These are phyloP conservation scores for Sphaeridia pumilis DNA, from an alignment of 2,888 invertebrate genomes.

Conservation along the genomic window DNA sequence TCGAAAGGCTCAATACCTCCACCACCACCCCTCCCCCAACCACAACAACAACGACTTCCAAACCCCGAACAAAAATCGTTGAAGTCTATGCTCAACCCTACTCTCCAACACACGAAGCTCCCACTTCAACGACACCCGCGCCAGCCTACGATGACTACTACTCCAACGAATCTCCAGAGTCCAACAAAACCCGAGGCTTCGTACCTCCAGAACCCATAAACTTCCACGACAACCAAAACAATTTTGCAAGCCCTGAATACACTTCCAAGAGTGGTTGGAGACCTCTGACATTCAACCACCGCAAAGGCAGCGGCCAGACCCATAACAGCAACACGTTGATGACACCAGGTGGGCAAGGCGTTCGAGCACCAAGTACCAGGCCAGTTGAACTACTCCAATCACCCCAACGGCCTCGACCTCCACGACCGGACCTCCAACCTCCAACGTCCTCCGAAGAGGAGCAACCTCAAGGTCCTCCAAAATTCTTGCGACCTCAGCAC, in stretches of 20 bases:
- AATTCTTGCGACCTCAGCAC: constrained; percentile 16
- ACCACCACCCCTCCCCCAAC: not conserved
- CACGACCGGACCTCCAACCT: not conserved
- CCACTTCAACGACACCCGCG: not conserved
- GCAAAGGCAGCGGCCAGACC: not conserved
- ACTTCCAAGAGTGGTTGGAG: constrained; percentile 32
- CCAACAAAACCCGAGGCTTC: constrained; percentile 19
- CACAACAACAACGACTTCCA: constrained; percentile 4
- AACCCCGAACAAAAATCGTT: constrained; percentile 15
- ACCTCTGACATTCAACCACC: constrained; percentile 22
- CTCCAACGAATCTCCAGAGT: not conserved
- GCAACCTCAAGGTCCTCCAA: constrained; percentile 14
- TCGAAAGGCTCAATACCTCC: not conserved
- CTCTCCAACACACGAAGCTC: not conserved
- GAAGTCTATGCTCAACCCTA: constrained; percentile 17
- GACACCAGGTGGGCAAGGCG: not conserved
- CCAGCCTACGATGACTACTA: constrained; percentile 2
- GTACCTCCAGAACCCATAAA: constrained; percentile 24
- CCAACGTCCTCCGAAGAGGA: not conserved
- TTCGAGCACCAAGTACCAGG: not conserved
- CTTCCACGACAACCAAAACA: constrained; percentile 31
- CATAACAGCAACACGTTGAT: constrained; percentile 1
- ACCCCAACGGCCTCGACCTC: not conserved
- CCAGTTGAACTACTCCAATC: constrained; percentile 4
- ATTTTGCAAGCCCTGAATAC: constrained; percentile 17